Base-by-base conservation (phyloP, 1,140 invertebrate genomes). In the Aphelenchoides besseyi region DNA sequence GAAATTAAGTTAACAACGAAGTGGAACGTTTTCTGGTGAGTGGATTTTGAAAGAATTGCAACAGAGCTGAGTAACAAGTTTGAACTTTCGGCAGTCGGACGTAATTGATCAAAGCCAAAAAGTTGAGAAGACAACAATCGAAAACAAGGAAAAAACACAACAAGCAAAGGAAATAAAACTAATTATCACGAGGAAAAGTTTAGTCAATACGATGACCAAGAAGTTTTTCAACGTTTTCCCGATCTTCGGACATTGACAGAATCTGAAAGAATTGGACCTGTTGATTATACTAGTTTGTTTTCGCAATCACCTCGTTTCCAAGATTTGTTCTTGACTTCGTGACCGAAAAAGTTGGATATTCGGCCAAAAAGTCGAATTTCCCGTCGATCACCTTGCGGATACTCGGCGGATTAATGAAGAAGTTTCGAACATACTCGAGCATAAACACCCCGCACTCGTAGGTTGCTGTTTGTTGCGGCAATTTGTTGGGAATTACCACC, bases 361-460 rank as follows among this genome's bases (percentile, higher is more conserved):
- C 68, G 30, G 68, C 68, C n/a, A 41, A 2, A 33, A 70, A 70
- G n/a, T 70, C 68, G 33, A 70, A 70, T 32, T 30, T 18, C 26
- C 26, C 23, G 9, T 70, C 69, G 23, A 37, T 16, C 16, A 69
- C 29, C 32, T 69, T 71, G n/a, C 64, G 23, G 66, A 71, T 70
- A 26, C 33, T 71, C 9, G 68, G 68, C 32, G 68, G 69, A 9
- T 72, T 69, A 16, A 16, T 69, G 68, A 70, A 72, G 68, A 70
- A 70, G 30, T 26, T 8, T 2, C 41, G 16, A 9, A 68, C 68
- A 29, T 73, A 70, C 35, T 70, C 68, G 8, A 70, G 68, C 68
- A 72, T 29, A 68, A 23, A 70, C 12, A 70, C 26, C 29, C 68
- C 68, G 68, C 69, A 70, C 26, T 70, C 68, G 18, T 36, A 72